Evolutionary conservation across 2,888 invertebrate species (phyloP), one percentile per base, ranked within the genome.

Genomic region (Volucella inflata): DNA sequence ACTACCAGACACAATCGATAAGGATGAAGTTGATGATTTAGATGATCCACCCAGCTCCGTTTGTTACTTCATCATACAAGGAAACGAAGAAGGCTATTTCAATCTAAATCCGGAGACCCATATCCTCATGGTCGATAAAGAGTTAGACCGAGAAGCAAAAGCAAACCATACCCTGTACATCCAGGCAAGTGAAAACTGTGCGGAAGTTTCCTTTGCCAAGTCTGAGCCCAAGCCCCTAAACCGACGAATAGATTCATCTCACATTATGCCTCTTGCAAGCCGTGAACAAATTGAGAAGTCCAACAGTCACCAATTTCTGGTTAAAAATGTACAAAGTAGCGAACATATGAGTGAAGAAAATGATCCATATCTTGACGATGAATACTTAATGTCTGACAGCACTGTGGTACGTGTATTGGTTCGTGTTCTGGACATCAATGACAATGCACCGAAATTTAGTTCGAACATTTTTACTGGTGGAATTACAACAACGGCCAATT

Each of bases 41-140:
- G 96, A 96, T 87, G 96, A 96, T 88, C 95, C 96, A 0, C 94
- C 96, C 60, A 94, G 96, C 62, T 95, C 96, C 81, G 97, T 98
- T n/a, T 99, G 98, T 90, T 98, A 98, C 91, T 98, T 95, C 90
- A 96, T 98, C 64, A 94, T 98, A n/a, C 95, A 95, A 8, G 98
- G 98, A 12, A 97, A 98, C 90, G 95, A 95, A 17, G 94, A 94
- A 16, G 94, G 94, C 9, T 92, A 94, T 72, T 98, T 98, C 90
- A 93, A 93, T 60, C 90, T 98, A 21, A 95, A 97, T 89, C 94
- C 94, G 17, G 94, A 94, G 84, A 94, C 95, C 8, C 97, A 98
- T 90, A 95, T 92, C 12, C 85, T 92, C 9, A 90, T 88, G 0
- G 88, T 90, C 0, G 88, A 88, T 0, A 94, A 94, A 88, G 94